Evolutionary conservation across 2,888 invertebrate species (phyloP).

Genomic region (Volucella zonaria): DNA sequence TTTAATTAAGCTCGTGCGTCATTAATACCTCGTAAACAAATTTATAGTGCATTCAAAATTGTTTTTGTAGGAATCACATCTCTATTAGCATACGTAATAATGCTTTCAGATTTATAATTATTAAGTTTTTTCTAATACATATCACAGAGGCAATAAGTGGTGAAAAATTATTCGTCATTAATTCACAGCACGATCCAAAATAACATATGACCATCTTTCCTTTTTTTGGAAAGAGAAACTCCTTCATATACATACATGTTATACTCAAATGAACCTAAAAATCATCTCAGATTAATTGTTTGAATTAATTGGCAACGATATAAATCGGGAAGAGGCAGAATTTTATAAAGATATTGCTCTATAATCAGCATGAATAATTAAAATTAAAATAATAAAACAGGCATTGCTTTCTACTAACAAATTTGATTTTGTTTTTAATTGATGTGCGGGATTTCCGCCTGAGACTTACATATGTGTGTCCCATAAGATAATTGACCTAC

Average conservation of each 20-base stretch:
- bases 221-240: background rate
- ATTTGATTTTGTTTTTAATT: too few relatives aligned
- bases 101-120: slow-evolving; percentile 13
- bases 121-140: background rate
- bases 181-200: slow-evolving; percentile 14
- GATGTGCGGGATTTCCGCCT: too few relatives aligned
- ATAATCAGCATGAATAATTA: background rate
- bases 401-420: too few relatives aligned
- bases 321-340: background rate
- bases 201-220: background rate
- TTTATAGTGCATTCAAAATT: too few relatives aligned
- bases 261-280: background rate
- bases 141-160: background rate
- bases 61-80: background rate
- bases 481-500: too few relatives aligned
- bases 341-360: background rate
- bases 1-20: too few relatives aligned
- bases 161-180: slow-evolving; percentile 30
- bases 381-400: too few relatives aligned
- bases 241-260: background rate
- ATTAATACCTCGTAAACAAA: too few relatives aligned
- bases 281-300: slow-evolving; percentile 31
- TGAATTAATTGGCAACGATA: slow-evolving; percentile 18
- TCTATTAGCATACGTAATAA: slow-evolving; percentile 11
- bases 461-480: too few relatives aligned